These are phyloP conservation scores for Leptoclinus maculatus DNA, from an alignment of 2,797 vertebrate species.

Conservation along the genomic window DNA sequence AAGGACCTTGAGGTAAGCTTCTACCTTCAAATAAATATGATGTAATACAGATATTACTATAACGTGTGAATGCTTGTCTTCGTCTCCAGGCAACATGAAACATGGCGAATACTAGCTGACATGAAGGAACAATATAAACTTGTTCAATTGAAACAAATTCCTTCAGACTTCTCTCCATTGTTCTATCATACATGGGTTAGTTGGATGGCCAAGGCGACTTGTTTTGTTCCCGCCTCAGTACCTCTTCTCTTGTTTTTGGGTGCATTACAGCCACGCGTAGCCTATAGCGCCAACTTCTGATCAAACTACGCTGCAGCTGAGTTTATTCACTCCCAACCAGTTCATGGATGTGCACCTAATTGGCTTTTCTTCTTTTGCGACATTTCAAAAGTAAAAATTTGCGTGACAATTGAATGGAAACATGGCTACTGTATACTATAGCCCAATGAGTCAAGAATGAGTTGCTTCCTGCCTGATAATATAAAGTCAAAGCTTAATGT, in stretches of 20 bases:
- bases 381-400: not conserved
- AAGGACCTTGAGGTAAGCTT: constrained; percentile 87
- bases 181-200: not conserved
- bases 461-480: not conserved
- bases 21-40: constrained; percentile 20
- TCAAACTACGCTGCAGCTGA: not conserved
- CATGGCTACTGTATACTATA: not conserved
- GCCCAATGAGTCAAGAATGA: not conserved
- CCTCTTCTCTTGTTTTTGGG: not conserved
- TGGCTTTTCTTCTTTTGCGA: not conserved
- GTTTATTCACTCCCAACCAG: not conserved
- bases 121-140: not conserved
- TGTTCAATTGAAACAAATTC: not conserved
- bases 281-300: not conserved
- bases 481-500: not conserved
- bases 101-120: not conserved
- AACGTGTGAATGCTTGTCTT: not conserved
- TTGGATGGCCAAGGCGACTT: not conserved
- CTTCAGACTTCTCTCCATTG: not conserved
- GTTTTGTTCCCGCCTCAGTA: not conserved
- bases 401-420: not conserved
- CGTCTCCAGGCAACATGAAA: not conserved
- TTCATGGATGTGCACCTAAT: not conserved
- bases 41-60: not conserved
- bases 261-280: not conserved